Percentiles rank a stretch among this genome's conserved stretches.
Conservation (phyloP, 2,888 invertebrate genomes). For the Caenorhabditis macrosperma region DNA sequence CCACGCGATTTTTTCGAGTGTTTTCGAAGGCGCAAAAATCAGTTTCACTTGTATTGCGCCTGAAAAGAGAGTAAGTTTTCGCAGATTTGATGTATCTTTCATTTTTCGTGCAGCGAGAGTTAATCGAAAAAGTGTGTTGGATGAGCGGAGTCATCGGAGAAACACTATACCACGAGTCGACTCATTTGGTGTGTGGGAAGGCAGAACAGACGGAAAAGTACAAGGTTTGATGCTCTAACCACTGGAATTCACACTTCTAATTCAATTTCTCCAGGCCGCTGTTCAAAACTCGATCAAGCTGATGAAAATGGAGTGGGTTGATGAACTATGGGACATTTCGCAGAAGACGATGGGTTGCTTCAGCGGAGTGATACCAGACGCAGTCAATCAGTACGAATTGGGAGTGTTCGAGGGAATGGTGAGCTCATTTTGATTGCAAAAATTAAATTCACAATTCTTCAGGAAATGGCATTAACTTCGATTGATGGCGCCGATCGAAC, state of each 20-base stretch:
- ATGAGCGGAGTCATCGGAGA: constrained; percentile 62
- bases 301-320: constrained; percentile 55
- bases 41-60: constrained; percentile 54
- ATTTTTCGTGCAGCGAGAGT: constrained; percentile 34
- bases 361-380: constrained; percentile 16
- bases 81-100: too few relatives aligned
- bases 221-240: constrained; percentile 51
- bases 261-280: constrained; percentile 10
- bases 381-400: constrained; percentile 15
- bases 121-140: constrained; percentile 59
- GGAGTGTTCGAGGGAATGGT: constrained; percentile 47
- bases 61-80: constrained; percentile 47
- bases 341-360: constrained; percentile 18
- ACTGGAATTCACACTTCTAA: not conserved
- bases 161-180: constrained; percentile 54
- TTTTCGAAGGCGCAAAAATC: constrained; percentile 58
- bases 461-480: constrained; percentile 70
- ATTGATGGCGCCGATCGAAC: constrained; percentile 60
- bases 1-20: constrained; percentile 63
- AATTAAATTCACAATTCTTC: too few relatives aligned
- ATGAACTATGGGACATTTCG: constrained; percentile 53
- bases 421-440: not conserved
- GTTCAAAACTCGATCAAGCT: constrained; percentile 20
- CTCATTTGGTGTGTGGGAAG: constrained; percentile 65
- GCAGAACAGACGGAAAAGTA: constrained; percentile 67